These are phyloP conservation scores for Standfussiana lucernea DNA, from an alignment of 2,888 invertebrate genomes.

Conservation along the genomic window DNA sequence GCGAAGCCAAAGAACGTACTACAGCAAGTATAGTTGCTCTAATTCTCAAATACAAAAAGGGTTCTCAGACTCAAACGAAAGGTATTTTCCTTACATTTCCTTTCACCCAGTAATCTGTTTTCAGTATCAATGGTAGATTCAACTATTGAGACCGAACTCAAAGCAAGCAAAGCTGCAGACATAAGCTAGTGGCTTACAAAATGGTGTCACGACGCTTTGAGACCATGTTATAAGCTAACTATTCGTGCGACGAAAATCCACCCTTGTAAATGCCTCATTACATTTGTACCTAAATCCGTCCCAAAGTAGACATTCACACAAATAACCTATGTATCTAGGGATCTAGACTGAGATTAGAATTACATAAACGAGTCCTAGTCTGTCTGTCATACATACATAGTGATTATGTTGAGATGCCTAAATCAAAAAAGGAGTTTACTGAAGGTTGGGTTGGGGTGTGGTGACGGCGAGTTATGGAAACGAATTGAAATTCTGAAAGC, in stretches of 20 bases:
- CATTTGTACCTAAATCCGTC: neutral
- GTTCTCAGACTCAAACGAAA: neutral
- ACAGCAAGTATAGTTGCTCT: neutral
- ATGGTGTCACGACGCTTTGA: too few species aligned
- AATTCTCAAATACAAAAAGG: neutral
- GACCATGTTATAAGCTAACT: too few species aligned
- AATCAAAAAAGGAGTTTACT: slow-evolving; percentile 21
- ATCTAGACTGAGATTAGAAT: neutral
- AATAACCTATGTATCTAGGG: neutral
- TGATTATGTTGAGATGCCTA: slow-evolving; percentile 10
- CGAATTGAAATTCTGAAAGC: too few species aligned
- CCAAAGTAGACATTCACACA: slow-evolving; percentile 3
- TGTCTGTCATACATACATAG: neutral
- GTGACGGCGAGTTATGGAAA: neutral
- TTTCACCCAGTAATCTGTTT: slow-evolving; percentile 16
- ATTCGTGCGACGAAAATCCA: neutral
- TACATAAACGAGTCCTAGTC: slow-evolving; percentile 1
- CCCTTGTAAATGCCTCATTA: neutral
- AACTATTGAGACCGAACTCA: slow-evolving; percentile 5
- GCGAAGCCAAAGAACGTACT: neutral
- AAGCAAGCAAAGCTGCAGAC: too few species aligned
- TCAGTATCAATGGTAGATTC: slow-evolving; percentile 39
- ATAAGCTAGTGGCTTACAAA: too few species aligned
- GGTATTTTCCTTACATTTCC: slow-evolving; percentile 2
- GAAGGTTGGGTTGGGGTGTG: neutral